phyloP scores from a whole-genome alignment of 2,797 vertebrate genomes.

The Onychomys leucogaster region DNA sequence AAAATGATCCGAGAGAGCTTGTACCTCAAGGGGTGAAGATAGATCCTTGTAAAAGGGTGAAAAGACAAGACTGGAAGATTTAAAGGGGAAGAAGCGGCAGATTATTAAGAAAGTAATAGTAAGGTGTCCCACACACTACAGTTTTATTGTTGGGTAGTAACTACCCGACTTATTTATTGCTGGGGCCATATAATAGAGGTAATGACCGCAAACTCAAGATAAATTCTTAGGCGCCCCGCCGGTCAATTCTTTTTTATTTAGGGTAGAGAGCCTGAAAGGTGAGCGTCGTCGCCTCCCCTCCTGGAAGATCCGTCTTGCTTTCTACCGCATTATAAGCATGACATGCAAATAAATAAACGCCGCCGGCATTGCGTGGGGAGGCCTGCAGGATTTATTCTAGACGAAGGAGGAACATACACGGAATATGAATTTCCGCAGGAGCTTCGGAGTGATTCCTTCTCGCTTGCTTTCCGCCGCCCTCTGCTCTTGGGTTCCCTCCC shows the following conservation, averaged over 20 bases:
- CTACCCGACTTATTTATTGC: slow-evolving; percentile 86
- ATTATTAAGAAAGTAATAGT: slow-evolving; percentile 87
- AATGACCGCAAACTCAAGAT: slow-evolving; percentile 88
- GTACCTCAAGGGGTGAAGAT: slow-evolving; percentile 77
- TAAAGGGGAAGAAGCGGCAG: slow-evolving; percentile 82
- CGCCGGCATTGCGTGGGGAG: slow-evolving; percentile 75
- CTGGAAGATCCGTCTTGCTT: slow-evolving; percentile 86
- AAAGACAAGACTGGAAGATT: slow-evolving; percentile 81
- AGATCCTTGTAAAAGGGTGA: slow-evolving; percentile 60
- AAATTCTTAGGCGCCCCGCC: slow-evolving; percentile 84
- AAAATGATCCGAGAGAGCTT: slow-evolving; percentile 74
- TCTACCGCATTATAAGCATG: slow-evolving; percentile 85
- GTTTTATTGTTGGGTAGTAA: slow-evolving; percentile 87
- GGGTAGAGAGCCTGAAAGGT: slow-evolving; percentile 84
- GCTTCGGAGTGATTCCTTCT: slow-evolving; percentile 62
- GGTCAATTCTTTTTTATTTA: slow-evolving; percentile 88
- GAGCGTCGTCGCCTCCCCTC: slow-evolving; percentile 83
- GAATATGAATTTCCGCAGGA: slow-evolving; percentile 82
- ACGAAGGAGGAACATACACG: slow-evolving; percentile 68
- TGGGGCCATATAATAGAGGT: slow-evolving; percentile 86
- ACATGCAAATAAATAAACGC: slow-evolving; percentile 86
- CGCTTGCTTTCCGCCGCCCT: slow-evolving; percentile 44
- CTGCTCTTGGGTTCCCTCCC: slow-evolving; percentile 60
- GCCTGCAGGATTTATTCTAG: slow-evolving; percentile 83
- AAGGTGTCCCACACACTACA: slow-evolving; percentile 85